A percentile compares a stretch with the other conserved stretches of the same genome.
These are phyloP conservation scores for Drosophila hydei DNA, from an alignment of 1,140 invertebrate species.

Conservation along the genomic window DNA sequence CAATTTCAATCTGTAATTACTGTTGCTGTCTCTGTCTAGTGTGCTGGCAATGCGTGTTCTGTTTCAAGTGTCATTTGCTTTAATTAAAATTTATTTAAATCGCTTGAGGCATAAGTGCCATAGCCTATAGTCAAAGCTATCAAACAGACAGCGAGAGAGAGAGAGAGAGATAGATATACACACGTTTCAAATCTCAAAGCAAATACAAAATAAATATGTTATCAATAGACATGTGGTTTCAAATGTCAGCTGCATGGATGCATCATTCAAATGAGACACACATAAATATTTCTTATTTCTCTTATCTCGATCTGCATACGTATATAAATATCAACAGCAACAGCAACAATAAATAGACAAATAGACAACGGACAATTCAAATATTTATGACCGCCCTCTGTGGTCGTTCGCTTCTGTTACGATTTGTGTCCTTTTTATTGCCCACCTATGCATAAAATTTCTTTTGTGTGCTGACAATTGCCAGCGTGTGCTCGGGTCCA, in stretches of 20 bases:
- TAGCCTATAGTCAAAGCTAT: slow-evolving; percentile 14
- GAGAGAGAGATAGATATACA: background rate
- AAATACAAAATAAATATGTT: slow-evolving; percentile 4
- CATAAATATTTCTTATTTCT: slow-evolving; percentile 17
- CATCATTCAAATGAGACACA: slow-evolving; percentile 9
- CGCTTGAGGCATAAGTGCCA: slow-evolving; percentile 43
- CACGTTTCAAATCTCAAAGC: background rate
- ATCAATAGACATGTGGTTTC: background rate
- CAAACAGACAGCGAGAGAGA: background rate
- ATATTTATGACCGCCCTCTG: slow-evolving; percentile 46
- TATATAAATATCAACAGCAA: background rate
- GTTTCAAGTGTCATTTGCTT: slow-evolving; percentile 77
- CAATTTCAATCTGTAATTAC: slow-evolving; percentile 38
- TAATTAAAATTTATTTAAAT: slow-evolving; percentile 82
- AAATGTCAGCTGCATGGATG: background rate
- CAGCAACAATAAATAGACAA: background rate
- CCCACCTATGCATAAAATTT: slow-evolving; percentile 39
- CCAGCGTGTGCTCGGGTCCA: background rate
- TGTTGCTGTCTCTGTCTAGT: slow-evolving; percentile 32
- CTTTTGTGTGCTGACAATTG: background rate
- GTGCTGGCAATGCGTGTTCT: slow-evolving; percentile 70
- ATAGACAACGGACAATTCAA: slow-evolving; percentile 30
- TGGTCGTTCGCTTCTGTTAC: slow-evolving; percentile 34
- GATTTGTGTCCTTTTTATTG: slow-evolving; percentile 58
- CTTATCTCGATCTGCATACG: slow-evolving; percentile 8